phyloP scores from a whole-genome alignment of 2,888 invertebrate genomes.

The Nemotelus nigrinus region DNA sequence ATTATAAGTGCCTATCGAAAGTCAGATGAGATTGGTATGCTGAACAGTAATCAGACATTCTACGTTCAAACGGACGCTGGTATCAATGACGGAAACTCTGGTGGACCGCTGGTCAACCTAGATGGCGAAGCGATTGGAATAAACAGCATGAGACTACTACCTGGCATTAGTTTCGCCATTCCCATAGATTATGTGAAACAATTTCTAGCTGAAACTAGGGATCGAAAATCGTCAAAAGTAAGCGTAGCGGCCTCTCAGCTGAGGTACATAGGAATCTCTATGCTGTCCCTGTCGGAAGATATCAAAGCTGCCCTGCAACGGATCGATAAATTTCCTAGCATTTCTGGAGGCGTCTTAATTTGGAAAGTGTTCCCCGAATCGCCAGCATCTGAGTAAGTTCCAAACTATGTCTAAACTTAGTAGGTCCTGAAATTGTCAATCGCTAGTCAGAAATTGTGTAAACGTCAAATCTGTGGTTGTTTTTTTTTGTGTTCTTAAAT shows the following conservation, averaged over 20 bases:
- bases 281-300: background rate
- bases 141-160: background rate
- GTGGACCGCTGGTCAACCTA: slow-evolving; percentile 76
- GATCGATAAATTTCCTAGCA: background rate
- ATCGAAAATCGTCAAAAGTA: background rate
- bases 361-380: background rate
- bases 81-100: slow-evolving; percentile 95
- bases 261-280: slow-evolving; percentile 45
- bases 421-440: too few species aligned
- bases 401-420: slow-evolving; percentile 59
- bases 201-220: background rate
- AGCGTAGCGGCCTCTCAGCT: slow-evolving; percentile 57
- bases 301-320: slow-evolving; percentile 18
- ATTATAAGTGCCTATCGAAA: slow-evolving; percentile 82
- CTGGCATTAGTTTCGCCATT: slow-evolving; percentile 7
- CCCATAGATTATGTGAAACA: background rate
- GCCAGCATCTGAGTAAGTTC: background rate
- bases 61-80: slow-evolving; percentile 96
- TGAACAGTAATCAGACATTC: slow-evolving; percentile 75
- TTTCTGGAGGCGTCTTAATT: background rate
- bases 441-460: too few species aligned
- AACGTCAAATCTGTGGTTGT: too few species aligned
- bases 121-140: slow-evolving; percentile 2
- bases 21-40: slow-evolving; percentile 76
- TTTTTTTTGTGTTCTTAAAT: too few species aligned